These are phyloP conservation scores for Carlito syrichta DNA, from an alignment of 2,113 vertebrate genomes.

Conservation along the genomic window DNA sequence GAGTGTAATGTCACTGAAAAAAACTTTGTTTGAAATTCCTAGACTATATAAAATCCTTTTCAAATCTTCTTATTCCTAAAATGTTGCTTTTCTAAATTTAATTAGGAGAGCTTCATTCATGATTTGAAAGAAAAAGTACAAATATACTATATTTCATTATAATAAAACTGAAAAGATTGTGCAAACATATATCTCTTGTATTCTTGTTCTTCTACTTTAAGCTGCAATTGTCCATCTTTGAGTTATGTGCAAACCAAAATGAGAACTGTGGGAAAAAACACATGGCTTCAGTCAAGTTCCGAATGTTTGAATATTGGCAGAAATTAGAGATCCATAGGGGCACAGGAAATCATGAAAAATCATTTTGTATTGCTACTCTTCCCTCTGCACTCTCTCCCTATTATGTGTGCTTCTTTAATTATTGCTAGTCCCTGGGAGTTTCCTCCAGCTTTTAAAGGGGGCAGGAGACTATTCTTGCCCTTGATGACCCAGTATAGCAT, in stretches of 20 bases:
- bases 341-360: slow-evolving; percentile 34
- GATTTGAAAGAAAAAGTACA: not conserved
- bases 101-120: not conserved
- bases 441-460: not conserved
- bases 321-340: not conserved
- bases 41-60: not conserved
- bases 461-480: not conserved
- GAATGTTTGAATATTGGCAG: not conserved
- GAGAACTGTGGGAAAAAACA: slow-evolving; percentile 11
- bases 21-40: not conserved
- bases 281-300: not conserved
- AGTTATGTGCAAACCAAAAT: not conserved
- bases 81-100: not conserved
- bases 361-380: not conserved
- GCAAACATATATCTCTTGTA: not conserved
- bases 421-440: not conserved
- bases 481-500: not conserved
- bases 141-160: not conserved
- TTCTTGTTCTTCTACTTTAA: not conserved
- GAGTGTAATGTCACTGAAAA: not conserved
- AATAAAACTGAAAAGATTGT: not conserved
- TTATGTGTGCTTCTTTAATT: not conserved
- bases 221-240: not conserved
- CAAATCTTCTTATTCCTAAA: not conserved
- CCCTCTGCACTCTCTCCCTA: not conserved